Evolutionary conservation across 2,113 vertebrate genomes (phyloP).

Genomic region (Podarcis raffonei): DNA sequence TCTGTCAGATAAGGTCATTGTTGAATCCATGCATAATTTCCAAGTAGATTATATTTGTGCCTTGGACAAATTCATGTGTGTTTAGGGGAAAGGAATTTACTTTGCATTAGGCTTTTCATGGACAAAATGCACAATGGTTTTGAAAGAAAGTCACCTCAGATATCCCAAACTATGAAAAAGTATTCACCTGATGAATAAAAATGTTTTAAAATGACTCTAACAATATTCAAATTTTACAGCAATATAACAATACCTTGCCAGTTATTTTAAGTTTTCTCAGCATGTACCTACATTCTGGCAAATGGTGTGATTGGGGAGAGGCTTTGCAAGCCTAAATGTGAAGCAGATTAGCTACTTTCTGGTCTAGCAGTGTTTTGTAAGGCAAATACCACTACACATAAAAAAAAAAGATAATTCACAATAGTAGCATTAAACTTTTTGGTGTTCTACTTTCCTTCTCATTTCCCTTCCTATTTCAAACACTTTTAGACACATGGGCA

Average conservation of each 20-base stretch:
- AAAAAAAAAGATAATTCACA: not conserved
- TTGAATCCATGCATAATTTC: constrained; percentile 21
- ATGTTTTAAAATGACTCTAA: not conserved
- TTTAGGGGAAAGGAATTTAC: not conserved
- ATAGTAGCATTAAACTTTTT: not conserved
- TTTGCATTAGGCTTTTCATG: not conserved
- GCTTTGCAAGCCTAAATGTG: not conserved
- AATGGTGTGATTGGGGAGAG: too few species aligned
- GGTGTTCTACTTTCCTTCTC: not conserved
- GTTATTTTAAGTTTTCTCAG: not conserved
- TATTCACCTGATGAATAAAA: not conserved
- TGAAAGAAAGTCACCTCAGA: not conserved
- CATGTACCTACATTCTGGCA: not conserved
- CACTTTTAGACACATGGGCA: not conserved
- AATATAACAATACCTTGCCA: not conserved
- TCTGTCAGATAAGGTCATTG: accelerated
- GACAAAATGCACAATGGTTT: not conserved
- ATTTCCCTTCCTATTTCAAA: not conserved
- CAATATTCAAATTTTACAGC: not conserved
- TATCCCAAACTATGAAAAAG: not conserved
- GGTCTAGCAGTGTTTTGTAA: not conserved
- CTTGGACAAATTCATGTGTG: constrained; percentile 16
- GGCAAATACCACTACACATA: not conserved
- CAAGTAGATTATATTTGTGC: constrained; percentile 12
- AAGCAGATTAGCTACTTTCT: not conserved